A percentile compares a stretch with the other conserved stretches of the same genome.
Conservation (phyloP, 2,113 vertebrate species). For the Bufo gargarizans region DNA sequence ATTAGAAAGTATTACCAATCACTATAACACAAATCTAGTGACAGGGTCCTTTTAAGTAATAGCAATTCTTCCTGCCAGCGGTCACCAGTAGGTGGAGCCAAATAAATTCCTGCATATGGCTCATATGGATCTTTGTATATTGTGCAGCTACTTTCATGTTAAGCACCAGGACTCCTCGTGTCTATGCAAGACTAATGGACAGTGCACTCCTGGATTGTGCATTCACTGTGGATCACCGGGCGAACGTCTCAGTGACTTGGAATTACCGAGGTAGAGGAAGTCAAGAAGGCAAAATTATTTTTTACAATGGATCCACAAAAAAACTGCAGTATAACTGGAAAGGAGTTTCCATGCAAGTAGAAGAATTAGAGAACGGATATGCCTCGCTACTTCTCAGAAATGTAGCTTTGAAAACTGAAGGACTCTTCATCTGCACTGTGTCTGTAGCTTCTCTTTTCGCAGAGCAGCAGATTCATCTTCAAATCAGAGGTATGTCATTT, state of each 20-base stretch:
- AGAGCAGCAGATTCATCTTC: conserved; percentile 65
- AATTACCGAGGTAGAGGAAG: conserved; percentile 61
- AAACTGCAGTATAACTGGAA: neutral
- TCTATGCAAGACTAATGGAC: conserved; percentile 63
- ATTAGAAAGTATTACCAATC: too few relatives aligned
- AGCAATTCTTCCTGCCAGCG: neutral
- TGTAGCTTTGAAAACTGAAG: conserved; percentile 64
- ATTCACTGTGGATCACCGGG: conserved; percentile 69
- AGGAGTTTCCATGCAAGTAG: conserved; percentile 60
- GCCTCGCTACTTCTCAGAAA: conserved; percentile 67
- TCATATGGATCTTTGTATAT: neutral
- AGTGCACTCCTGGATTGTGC: conserved; percentile 70
- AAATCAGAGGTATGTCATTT: conserved; percentile 67
- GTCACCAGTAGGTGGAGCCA: too few relatives aligned
- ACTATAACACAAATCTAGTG: too few relatives aligned
- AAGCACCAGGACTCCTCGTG: conserved; percentile 64
- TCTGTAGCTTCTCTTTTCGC: conserved; percentile 65
- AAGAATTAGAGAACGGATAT: conserved; percentile 65
- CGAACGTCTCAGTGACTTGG: conserved; percentile 66
- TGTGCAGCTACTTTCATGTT: conserved; percentile 70
- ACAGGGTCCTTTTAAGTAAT: too few relatives aligned
- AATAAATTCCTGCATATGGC: too few relatives aligned
- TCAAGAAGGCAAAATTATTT: conserved; percentile 58
- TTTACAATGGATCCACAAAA: conserved; percentile 61
- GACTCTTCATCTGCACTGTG: conserved; percentile 69